Base-by-base conservation (phyloP, 2,797 vertebrate species). In the Myripristis murdjan region DNA sequence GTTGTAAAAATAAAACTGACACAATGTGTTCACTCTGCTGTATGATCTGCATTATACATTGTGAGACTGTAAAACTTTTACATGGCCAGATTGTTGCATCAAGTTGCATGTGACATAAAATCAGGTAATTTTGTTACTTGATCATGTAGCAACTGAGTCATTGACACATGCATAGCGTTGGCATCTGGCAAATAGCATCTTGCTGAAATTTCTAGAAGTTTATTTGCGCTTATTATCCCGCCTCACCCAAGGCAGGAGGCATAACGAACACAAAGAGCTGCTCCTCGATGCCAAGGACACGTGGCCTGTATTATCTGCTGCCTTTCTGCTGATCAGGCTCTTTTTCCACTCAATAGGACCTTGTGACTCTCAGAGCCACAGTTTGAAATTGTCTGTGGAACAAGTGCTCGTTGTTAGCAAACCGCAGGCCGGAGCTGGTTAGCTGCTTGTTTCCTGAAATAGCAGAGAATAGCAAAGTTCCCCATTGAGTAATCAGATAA, bases 231-330 rank as follows among this genome's bases (percentile, higher is more conserved):
- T 11, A 10, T n/a, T 47, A 8, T 62, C 24, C 2, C 15, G n/a
- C 16, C 4, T 24, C 0, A 0, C 6, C 37, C 22, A 20, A 39
- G 16, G 24, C 56, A 54, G 24, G 23, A 64, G 48, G 18, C 56
- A 70, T 31, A 74, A 49, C n/a, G 10, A 71, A 56, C 55, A 65
- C 47, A 57, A 12, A 77, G 62, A 81, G 68, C 23, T 43, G 3
- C 20, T 53, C n/a, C 64, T 33, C 41, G 48, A 54, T 66, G 43
- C 67, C 49, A 72, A 55, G 62, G 66, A 74, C 79, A 88, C 53
- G 46, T 83, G 85, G 59, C 72, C 53, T n/a, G 2, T 47, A 70
- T 85, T 77, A 76, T 86, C 77, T 76, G 58, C 75, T 76, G 24
- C 14, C n/a, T 78, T 74, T 75, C 54, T 68, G 77, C 64, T 54